phyloP scores from a whole-genome alignment of 2,888 invertebrate species.

The Xylocampa areola region DNA sequence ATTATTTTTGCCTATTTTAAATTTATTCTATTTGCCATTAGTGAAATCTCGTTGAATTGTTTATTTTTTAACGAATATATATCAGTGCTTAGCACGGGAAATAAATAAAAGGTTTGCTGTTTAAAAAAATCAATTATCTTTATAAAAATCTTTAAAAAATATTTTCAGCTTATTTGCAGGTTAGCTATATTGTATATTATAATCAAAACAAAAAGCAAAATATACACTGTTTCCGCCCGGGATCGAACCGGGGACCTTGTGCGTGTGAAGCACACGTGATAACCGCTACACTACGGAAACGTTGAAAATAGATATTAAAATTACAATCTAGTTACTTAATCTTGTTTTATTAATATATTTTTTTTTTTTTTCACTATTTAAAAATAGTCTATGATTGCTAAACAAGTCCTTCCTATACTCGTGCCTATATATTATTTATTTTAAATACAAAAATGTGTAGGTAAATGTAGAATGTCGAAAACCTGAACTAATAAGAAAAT shows the following conservation, averaged over 20 bases:
- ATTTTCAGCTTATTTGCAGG: too few relatives aligned
- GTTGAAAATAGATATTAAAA: fast-evolving
- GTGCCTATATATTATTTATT: too few relatives aligned
- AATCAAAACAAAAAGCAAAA: slow-evolving; percentile 13
- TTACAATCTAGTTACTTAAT: neutral
- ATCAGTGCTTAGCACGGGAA: too few relatives aligned
- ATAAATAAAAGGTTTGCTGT: too few relatives aligned
- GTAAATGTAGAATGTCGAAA: too few relatives aligned
- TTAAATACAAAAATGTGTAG: too few relatives aligned
- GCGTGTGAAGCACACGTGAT: slow-evolving; percentile 95
- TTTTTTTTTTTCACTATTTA: neutral
- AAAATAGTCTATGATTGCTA: too few relatives aligned
- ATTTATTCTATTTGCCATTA: slow-evolving; percentile 10
- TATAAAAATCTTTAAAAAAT: too few relatives aligned
- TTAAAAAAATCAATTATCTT: too few relatives aligned
- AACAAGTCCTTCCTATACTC: too few relatives aligned
- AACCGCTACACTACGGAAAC: slow-evolving; percentile 94
- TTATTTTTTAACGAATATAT: too few relatives aligned
- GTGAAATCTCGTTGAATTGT: neutral
- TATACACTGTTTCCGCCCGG: slow-evolving; percentile 90
- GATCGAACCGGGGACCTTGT: slow-evolving; percentile 93
- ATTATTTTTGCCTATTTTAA: slow-evolving; percentile 48
- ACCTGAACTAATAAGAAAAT: neutral
- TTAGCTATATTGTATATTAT: slow-evolving; percentile 3
- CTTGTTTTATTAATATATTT: neutral